These are phyloP conservation scores for Capitulum mitella DNA, from an alignment of 2,888 invertebrate genomes.

Conservation along the genomic window DNA sequence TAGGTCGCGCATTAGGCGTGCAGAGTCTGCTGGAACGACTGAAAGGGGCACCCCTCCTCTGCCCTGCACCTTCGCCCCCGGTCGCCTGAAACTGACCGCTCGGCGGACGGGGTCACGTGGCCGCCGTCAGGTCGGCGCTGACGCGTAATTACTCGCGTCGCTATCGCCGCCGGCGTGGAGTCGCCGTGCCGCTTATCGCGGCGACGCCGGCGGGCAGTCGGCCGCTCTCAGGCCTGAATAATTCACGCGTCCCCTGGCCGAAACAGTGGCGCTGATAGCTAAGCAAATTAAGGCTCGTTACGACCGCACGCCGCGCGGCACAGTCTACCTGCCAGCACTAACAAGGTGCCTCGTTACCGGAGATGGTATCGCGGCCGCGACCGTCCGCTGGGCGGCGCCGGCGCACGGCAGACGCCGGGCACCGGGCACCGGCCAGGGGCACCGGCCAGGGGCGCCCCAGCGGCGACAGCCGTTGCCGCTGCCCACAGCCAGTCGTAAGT, in stretches of 20 bases:
- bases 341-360: constrained; percentile 4
- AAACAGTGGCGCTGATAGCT: neutral
- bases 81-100: no score
- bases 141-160: neutral
- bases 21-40: no score
- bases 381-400: neutral
- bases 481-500: no score
- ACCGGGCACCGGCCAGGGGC: neutral
- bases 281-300: constrained; percentile 12
- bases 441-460: neutral
- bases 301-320: neutral
- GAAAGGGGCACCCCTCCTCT: no score
- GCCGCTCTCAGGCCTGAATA: neutral
- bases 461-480: neutral
- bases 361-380: neutral
- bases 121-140: no score
- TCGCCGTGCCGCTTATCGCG: constrained; percentile 7
- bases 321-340: neutral
- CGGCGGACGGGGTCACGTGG: no score
- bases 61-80: no score
- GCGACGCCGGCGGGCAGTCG: neutral
- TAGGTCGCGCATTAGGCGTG: no score
- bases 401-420: neutral
- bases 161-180: neutral
- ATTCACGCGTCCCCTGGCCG: neutral